Conservation (phyloP, 2,113 vertebrate genomes). For the Corythaixoides concolor region DNA sequence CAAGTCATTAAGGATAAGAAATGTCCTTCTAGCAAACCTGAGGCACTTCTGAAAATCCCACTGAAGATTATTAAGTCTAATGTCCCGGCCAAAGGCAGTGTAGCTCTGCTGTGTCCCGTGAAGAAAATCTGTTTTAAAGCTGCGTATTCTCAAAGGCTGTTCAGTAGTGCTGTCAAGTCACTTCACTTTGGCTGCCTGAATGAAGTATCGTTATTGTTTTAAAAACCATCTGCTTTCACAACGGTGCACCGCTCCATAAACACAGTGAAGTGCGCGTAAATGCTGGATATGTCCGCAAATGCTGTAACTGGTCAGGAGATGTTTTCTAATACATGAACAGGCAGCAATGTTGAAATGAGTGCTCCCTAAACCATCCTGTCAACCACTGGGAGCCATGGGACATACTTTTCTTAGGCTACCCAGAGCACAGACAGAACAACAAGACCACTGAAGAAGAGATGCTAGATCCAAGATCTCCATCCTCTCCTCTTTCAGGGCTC, state of each 20-base stretch:
- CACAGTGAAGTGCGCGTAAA: fast-evolving
- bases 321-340: not conserved
- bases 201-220: not conserved
- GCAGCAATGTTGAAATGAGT: not conserved
- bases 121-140: not conserved
- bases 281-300: not conserved
- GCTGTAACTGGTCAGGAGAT: not conserved
- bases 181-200: not conserved
- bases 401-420: not conserved
- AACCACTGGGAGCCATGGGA: not conserved
- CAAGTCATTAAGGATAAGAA: not conserved
- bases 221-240: not conserved
- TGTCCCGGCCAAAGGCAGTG: not conserved
- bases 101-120: not conserved
- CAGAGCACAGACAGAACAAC: not conserved
- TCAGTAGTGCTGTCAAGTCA: not conserved
- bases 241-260: not conserved
- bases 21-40: not conserved
- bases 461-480: not conserved
- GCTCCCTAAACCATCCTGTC: not conserved
- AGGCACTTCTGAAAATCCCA: not conserved
- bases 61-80: not conserved
- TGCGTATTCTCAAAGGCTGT: not conserved
- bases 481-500: not conserved
- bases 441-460: not conserved